Percentiles rank a stretch among this genome's conserved stretches.
Evolutionary conservation across 2,797 vertebrate genomes (phyloP).

Genomic region (Carcharodon carcharias): DNA sequence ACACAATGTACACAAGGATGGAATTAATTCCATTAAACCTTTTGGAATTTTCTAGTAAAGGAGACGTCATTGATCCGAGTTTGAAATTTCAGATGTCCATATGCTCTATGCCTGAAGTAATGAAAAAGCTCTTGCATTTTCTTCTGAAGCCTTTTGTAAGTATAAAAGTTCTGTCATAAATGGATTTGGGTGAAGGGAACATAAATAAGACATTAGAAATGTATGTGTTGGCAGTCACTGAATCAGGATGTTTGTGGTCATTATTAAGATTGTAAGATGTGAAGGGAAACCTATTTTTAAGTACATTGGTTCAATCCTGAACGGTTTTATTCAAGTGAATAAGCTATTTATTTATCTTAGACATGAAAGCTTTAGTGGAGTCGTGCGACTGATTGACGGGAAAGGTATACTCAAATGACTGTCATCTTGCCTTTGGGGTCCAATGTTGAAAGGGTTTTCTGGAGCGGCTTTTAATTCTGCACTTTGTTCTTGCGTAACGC

Average conservation of each 20-base stretch:
- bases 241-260: neutral
- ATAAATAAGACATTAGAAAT: neutral
- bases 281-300: neutral
- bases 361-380: no score
- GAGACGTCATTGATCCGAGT: neutral
- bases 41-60: neutral
- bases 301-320: no score
- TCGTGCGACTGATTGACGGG: no score
- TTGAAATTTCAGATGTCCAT: neutral
- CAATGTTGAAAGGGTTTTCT: no score
- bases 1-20: no score
- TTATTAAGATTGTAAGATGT: neutral
- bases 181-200: neutral
- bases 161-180: neutral
- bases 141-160: constrained; percentile 33
- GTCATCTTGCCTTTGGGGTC: no score
- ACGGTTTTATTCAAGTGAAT: no score
- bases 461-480: no score
- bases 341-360: no score
- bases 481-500: no score
- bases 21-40: neutral
- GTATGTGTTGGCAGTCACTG: neutral
- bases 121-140: constrained; percentile 20
- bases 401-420: no score
- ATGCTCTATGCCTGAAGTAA: neutral